Evolutionary conservation across 1,140 invertebrate genomes (phyloP).

Genomic region (Psilanteris sp.): DNA sequence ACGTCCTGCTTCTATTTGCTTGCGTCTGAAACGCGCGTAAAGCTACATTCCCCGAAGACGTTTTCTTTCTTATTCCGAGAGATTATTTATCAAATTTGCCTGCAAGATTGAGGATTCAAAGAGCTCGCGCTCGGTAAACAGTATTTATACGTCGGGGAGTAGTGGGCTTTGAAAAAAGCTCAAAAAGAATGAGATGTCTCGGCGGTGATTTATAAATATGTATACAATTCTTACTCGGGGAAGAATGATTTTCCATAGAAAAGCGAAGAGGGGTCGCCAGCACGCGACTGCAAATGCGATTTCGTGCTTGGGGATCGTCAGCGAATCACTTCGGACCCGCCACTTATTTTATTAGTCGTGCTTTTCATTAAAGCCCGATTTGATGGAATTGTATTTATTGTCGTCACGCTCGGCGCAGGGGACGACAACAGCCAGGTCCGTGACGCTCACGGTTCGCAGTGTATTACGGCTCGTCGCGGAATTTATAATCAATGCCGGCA

Average conservation of each 20-base stretch:
- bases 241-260: slow-evolving; percentile 43
- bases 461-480: slow-evolving; percentile 28
- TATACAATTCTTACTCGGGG: slow-evolving; percentile 44
- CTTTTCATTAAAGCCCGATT: slow-evolving; percentile 74
- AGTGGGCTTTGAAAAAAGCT: slow-evolving; percentile 73
- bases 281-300: slow-evolving; percentile 68
- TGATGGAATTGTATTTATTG: slow-evolving; percentile 74
- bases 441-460: slow-evolving; percentile 36
- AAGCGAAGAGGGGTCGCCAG: slow-evolving; percentile 58
- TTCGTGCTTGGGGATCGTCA: slow-evolving; percentile 65
- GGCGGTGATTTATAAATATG: slow-evolving; percentile 58
- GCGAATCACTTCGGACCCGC: slow-evolving; percentile 65
- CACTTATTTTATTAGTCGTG: slow-evolving; percentile 76
- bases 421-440: slow-evolving; percentile 41
- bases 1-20: too few relatives aligned
- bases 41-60: too few relatives aligned
- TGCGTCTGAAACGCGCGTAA: too few relatives aligned
- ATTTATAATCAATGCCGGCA: slow-evolving; percentile 26
- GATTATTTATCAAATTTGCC: too few relatives aligned
- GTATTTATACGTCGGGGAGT: slow-evolving; percentile 77
- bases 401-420: slow-evolving; percentile 38
- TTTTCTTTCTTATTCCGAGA: too few relatives aligned
- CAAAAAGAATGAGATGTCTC: slow-evolving; percentile 64
- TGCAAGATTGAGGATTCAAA: slow-evolving; percentile 7
- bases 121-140: slow-evolving; percentile 43